Base-by-base conservation (phyloP, 2,797 vertebrate species). In the Sebastes itinus region DNA sequence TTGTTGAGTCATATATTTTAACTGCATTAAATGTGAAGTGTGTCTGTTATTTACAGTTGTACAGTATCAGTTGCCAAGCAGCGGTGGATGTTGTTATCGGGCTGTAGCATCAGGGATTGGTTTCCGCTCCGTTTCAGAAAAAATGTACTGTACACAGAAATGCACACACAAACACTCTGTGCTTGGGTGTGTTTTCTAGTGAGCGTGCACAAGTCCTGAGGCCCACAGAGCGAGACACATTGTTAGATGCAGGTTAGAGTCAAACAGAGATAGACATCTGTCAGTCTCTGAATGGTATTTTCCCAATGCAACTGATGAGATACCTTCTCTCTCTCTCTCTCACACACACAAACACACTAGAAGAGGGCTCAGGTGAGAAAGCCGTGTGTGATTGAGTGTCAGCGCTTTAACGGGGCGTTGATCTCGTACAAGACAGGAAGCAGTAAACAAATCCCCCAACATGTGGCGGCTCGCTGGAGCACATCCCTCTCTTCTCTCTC, bases 381-480 rank as follows among this genome's bases (percentile, higher is more conserved):
- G 79, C 79, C 4, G n/a, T 62, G 49, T 70, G 32, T 55, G 64
- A 87, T 77, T 77, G 83, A 75, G 65, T 86, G 85, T 85, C 80
- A 77, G 49, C 33, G n/a, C 87, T 92, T 90, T 91, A 93, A 88
- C 73, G 75, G 83, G 80, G 76, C 87, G 87, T 90, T 68, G 84
- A 95, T 89, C 86, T 84, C 65, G 66, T 28, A 84, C 80, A 88
- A 83, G 88, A 88, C 92, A 89, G 91, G 89, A 92, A 93, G 86
- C 59, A 64, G 87, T 91, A 95, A 96, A 95, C 88, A 87, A 87
- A 88, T 92, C 92, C 89, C 83, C 87, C 78, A 92, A 92, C 91
- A 87, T 90, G 92, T 92, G 89, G 83, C 20, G 35, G 80, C 92
- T 94, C 92, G 89, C 78, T 89, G 91, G 89, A 78, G 92, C 88